Conservation (phyloP, 2,113 vertebrate genomes). For the Microtus richardsoni region DNA sequence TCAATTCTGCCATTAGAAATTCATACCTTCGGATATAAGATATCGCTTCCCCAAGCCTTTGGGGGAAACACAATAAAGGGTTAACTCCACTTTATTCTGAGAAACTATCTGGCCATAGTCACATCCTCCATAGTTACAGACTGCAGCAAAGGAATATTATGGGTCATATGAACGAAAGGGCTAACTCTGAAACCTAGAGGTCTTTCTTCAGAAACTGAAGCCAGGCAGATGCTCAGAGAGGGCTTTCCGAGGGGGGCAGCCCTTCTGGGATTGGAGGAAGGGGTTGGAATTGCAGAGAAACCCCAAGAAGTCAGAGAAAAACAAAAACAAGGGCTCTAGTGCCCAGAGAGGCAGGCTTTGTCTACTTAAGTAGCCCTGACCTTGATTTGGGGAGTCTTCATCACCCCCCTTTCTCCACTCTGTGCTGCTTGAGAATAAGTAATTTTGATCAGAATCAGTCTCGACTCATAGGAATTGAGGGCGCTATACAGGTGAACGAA, state of each 20-base stretch:
- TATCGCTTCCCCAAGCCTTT: not conserved
- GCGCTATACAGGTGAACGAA: not conserved
- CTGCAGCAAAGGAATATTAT: not conserved
- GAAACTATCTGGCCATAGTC: conserved; percentile 32
- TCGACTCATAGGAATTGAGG: not conserved
- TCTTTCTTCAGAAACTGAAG: conserved; percentile 43
- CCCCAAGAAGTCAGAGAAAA: conserved; percentile 52
- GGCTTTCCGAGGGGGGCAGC: not conserved
- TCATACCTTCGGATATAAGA: conserved; percentile 7
- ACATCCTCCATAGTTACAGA: conserved; percentile 19
- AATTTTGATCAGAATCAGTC: not conserved
- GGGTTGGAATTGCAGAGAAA: conserved; percentile 9
- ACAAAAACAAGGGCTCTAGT: conserved; percentile 47
- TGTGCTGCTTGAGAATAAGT: conserved; percentile 1
- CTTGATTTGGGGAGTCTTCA: not conserved
- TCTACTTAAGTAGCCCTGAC: not conserved
- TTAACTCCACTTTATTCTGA: conserved; percentile 40
- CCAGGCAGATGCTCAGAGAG: not conserved
- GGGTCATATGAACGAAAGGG: not conserved
- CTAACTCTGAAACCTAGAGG: conserved; percentile 44
- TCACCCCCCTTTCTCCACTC: not conserved
- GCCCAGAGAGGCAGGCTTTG: conserved; percentile 37
- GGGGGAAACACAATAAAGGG: not conserved
- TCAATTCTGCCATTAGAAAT: conserved; percentile 39
- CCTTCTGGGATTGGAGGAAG: conserved; percentile 35